These are phyloP conservation scores for Anodontia alba DNA, from an alignment of 2,888 invertebrate species.

Conservation along the genomic window DNA sequence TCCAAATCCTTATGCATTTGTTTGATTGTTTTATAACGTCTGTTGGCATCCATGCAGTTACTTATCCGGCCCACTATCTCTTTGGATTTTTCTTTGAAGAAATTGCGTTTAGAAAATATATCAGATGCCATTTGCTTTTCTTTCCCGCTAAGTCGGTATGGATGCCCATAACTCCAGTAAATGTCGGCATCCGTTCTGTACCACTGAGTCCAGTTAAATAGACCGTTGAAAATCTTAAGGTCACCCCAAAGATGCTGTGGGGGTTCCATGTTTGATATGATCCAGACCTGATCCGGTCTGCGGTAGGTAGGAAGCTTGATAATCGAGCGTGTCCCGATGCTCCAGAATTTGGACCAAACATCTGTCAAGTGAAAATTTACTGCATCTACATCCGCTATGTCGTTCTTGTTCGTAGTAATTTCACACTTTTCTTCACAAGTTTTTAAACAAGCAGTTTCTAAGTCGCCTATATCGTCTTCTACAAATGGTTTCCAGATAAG, in stretches of 20 bases:
- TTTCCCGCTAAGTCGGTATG: slow-evolving; percentile 34
- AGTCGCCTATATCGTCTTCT: not conserved
- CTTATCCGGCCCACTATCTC: slow-evolving; percentile 44
- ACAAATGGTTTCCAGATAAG: slow-evolving; percentile 44
- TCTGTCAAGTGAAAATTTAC: slow-evolving; percentile 69
- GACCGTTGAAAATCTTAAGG: slow-evolving; percentile 57
- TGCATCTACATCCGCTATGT: slow-evolving; percentile 66
- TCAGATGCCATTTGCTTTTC: slow-evolving; percentile 2
- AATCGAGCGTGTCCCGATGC: slow-evolving; percentile 27
- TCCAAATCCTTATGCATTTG: slow-evolving; percentile 46
- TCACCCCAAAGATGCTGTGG: slow-evolving; percentile 66
- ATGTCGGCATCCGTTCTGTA: slow-evolving; percentile 72
- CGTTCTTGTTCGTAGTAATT: slow-evolving; percentile 60
- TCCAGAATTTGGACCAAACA: slow-evolving; percentile 43
- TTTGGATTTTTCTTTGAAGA: slow-evolving; percentile 48
- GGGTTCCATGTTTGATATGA: slow-evolving; percentile 72
- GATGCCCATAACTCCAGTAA: slow-evolving; percentile 63
- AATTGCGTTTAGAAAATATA: slow-evolving; percentile 35
- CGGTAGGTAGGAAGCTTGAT: slow-evolving; percentile 55
- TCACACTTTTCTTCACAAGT: slow-evolving; percentile 41
- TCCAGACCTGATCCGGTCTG: slow-evolving; percentile 69
- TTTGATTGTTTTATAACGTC: slow-evolving; percentile 49
- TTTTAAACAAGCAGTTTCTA: slow-evolving; percentile 28
- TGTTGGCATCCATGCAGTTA: slow-evolving; percentile 57
- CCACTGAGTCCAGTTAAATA: slow-evolving; percentile 77